Evolutionary conservation across 1,140 invertebrate genomes (phyloP).

Genomic region (Medauroidea extradentata): DNA sequence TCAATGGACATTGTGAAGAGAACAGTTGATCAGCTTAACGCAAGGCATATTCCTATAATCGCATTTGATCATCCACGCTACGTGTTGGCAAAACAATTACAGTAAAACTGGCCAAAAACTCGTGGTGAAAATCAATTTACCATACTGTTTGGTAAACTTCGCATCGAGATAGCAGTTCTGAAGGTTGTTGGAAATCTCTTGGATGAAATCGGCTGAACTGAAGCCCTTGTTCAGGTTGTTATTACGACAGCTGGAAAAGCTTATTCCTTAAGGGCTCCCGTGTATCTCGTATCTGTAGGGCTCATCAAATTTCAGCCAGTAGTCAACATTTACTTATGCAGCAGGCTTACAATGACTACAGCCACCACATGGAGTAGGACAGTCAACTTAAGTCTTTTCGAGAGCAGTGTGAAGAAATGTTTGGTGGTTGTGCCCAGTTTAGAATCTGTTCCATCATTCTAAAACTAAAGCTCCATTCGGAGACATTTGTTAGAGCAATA

Average conservation of each 20-base stretch:
- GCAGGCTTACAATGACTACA: too few relatives aligned
- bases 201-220: background rate
- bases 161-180: background rate
- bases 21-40: constrained; percentile 14
- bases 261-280: background rate
- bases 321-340: too few relatives aligned
- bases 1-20: background rate
- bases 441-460: too few relatives aligned
- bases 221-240: background rate
- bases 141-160: background rate
- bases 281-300: too few relatives aligned
- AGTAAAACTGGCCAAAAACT: constrained; percentile 18
- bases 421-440: too few relatives aligned
- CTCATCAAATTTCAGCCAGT: too few relatives aligned
- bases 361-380: too few relatives aligned
- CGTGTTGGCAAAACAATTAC: constrained; percentile 23
- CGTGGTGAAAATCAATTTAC: constrained; percentile 1
- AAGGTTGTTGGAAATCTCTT: constrained; percentile 3
- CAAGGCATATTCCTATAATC: constrained; percentile 24
- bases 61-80: constrained; percentile 24
- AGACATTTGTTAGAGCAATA: too few relatives aligned
- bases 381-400: too few relatives aligned
- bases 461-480: too few relatives aligned
- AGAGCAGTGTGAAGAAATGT: too few relatives aligned
- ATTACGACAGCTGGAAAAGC: background rate